Base-by-base conservation (phyloP, 2,888 invertebrate genomes). In the Sarcophaga variegata region DNA sequence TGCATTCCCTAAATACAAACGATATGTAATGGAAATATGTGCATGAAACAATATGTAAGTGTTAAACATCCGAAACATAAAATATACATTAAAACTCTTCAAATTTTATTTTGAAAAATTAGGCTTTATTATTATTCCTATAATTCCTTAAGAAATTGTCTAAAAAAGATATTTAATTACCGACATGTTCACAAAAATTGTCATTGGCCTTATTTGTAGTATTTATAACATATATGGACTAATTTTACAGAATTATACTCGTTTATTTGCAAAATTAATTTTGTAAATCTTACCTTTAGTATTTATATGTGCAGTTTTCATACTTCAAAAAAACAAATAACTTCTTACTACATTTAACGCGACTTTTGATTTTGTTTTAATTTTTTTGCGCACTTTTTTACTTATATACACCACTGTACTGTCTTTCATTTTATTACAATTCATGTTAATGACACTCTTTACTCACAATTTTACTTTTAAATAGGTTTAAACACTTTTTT, bases 361-460 rank as follows among this genome's bases (percentile, higher is more conserved):
- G 86, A 81, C 78, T 77, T 76, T 76, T 80, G 54, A 49, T 20
- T 54, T 62, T 60, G 27, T 4, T 54, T 74, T 81, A 22, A 25
- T 79, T 62, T 86, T 83, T 78, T 86, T 86, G 69, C 86, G 83
- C 86, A 86, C 86, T 86, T 86, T 86, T 83, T 80, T 76, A 63
- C 83, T 86, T 78, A 70, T 71, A 86, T 81, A 62, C 86, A 86
- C 86, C 83, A 86, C 86, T 86, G 81, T 86, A 86, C 86, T 86
- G 86, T 86, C 86, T 67, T 81, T 81, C 17, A 64, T 54, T 81
- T 78, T 62, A 70, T 83, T 81, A 76, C n/a, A 69, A 71, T 83
- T 74, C 54, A 77, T 83, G 62, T 74, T 25, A 78, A 54, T 66
- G 78, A 12, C 12, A 54, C 12, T 54, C 4, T 54, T 54, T 20